These are phyloP conservation scores for Oryzaephilus surinamensis DNA, from an alignment of 1,140 invertebrate species.

Conservation along the genomic window DNA sequence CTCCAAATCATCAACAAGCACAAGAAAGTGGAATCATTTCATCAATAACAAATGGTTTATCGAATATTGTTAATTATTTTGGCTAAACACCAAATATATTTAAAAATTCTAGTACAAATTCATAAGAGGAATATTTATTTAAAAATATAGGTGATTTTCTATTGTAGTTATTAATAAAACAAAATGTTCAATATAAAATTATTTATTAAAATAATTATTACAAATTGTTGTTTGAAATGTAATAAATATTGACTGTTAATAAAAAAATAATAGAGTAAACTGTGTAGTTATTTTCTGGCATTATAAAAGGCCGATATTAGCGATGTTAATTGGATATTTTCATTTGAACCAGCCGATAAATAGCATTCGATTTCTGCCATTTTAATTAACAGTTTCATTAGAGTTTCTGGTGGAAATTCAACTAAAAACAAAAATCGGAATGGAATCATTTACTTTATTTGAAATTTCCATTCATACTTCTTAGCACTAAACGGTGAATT, in stretches of 20 bases:
- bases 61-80: constrained; percentile 43
- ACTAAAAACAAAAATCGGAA: constrained; percentile 48
- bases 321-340: constrained; percentile 75
- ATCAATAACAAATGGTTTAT: constrained; percentile 63
- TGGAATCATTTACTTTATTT: not conserved
- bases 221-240: too few species aligned
- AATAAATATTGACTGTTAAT: too few species aligned
- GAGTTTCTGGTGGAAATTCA: constrained; percentile 64
- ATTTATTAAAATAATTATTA: too few species aligned
- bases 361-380: constrained; percentile 76
- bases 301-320: constrained; percentile 69
- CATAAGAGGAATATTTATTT: too few species aligned
- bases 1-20: constrained; percentile 35
- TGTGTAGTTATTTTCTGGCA: constrained; percentile 47
- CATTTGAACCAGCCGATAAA: constrained; percentile 63
- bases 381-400: constrained; percentile 65
- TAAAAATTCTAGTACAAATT: too few species aligned
- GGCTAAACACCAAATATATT: too few species aligned
- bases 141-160: too few species aligned
- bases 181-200: too few species aligned
- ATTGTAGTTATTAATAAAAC: too few species aligned
- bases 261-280: too few species aligned
- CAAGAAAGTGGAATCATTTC: constrained; percentile 54
- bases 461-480: constrained; percentile 53
- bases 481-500: constrained; percentile 72